Evolutionary conservation across 1,140 invertebrate species (phyloP).

Genomic region (Frieseomelitta varia): DNA sequence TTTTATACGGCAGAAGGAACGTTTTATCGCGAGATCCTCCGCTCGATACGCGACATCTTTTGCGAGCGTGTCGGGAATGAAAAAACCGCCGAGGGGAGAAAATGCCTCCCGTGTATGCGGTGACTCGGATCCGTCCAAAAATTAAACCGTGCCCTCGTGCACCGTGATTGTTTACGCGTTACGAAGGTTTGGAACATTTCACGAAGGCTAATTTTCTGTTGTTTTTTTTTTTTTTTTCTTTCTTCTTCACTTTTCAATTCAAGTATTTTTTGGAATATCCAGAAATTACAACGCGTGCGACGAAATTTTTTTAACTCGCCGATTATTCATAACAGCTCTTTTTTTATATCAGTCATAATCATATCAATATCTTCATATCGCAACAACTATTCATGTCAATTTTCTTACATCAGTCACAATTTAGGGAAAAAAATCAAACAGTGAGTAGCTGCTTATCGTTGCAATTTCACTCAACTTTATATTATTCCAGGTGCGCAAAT

Average conservation of each 20-base stretch:
- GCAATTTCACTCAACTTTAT: not conserved
- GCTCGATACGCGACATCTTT: constrained; percentile 46
- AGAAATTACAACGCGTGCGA: not conserved
- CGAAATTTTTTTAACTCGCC: no score
- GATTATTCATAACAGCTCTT: no score
- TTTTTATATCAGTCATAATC: no score
- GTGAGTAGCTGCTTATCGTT: not conserved
- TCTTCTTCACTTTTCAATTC: no score
- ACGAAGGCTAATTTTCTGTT: not conserved
- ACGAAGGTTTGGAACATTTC: not conserved
- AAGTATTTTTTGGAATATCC: not conserved
- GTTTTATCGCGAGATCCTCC: constrained; percentile 39
- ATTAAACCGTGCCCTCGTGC: not conserved
- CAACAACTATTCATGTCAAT: no score
- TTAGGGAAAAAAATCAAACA: not conserved
- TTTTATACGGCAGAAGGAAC: constrained; percentile 47
- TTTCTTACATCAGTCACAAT: no score
- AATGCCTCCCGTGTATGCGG: not conserved
- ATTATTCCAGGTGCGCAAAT: not conserved
- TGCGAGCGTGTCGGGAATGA: constrained; percentile 39
- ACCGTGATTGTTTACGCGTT: not conserved
- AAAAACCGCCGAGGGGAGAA: constrained; percentile 5
- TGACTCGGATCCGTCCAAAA: not conserved
- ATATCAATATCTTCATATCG: no score
- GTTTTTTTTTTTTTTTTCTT: not conserved